phyloP scores from a whole-genome alignment of 2,888 invertebrate species.

The Phengaris alcon region DNA sequence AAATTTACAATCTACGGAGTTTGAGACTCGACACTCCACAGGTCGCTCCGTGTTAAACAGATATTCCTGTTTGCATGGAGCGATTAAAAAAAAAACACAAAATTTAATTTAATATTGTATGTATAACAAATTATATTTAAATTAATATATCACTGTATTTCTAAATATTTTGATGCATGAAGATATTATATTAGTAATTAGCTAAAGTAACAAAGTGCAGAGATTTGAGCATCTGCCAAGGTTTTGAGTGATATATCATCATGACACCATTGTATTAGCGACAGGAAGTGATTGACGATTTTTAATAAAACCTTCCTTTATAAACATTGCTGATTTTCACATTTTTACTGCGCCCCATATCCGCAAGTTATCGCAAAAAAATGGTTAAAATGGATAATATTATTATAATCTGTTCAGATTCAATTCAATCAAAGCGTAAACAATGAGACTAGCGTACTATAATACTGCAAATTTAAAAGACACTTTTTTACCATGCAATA shows the following conservation, averaged over 20 bases:
- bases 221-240: conserved; percentile 21
- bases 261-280: conserved; percentile 30
- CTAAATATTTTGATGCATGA: too few relatives aligned
- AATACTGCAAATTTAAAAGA: too few relatives aligned
- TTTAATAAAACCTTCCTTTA: conserved; percentile 46
- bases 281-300: conserved; percentile 38
- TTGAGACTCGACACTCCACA: not conserved
- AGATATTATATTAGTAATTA: too few relatives aligned
- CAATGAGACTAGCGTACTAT: too few relatives aligned
- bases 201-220: too few relatives aligned
- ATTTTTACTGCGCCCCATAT: conserved; percentile 18
- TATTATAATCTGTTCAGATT: too few relatives aligned
- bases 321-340: conserved; percentile 28
- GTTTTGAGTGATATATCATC: conserved; percentile 24
- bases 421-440: too few relatives aligned
- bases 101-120: not conserved
- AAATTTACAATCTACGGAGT: not conserved
- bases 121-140: too few relatives aligned
- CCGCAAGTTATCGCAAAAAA: not conserved
- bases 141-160: too few relatives aligned
- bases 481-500: too few relatives aligned
- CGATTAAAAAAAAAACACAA: not conserved
- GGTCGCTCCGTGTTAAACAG: not conserved
- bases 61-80: not conserved
- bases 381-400: not conserved